Evolutionary conservation across 2,797 vertebrate species (phyloP).

Genomic region (Microcaecilia unicolor): DNA sequence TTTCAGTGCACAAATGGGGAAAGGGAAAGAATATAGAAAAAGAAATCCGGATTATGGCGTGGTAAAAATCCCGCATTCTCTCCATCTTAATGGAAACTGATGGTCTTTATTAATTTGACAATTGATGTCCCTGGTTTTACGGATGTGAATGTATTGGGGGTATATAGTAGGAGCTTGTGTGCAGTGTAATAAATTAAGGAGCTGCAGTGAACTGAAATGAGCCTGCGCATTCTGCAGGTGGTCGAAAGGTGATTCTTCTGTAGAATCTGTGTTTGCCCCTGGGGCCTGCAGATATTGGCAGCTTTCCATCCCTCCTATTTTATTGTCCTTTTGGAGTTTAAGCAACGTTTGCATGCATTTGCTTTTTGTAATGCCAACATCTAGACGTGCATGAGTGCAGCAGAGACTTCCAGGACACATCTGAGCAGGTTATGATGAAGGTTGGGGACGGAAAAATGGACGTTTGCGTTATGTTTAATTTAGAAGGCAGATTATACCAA

Average conservation of each 20-base stretch:
- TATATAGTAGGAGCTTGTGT: conserved; percentile 38
- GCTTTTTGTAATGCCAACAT: no score
- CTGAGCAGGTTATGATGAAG: no score
- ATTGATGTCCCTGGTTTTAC: neutral
- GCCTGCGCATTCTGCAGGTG: conserved; percentile 93
- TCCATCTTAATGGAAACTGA: neutral
- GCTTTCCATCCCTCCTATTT: neutral
- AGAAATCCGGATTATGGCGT: no score
- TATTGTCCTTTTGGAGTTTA: no score
- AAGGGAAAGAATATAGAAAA: no score
- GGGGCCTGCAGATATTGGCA: neutral
- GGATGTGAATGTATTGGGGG: conserved; percentile 39
- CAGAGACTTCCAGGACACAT: no score
- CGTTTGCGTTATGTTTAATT: no score
- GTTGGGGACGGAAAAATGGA: no score
- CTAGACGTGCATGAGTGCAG: no score
- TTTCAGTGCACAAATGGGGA: neutral
- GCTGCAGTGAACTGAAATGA: conserved; percentile 69
- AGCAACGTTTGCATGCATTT: no score
- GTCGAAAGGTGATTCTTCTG: conserved; percentile 55
- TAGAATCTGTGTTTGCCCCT: conserved; percentile 12
- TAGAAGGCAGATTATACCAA: no score
- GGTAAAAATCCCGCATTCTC: no score
- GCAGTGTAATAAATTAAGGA: conserved; percentile 57
- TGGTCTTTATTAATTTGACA: conserved; percentile 3